Base-by-base conservation (phyloP, 2,888 invertebrate genomes). In the Pandemis cinnamomeana region DNA sequence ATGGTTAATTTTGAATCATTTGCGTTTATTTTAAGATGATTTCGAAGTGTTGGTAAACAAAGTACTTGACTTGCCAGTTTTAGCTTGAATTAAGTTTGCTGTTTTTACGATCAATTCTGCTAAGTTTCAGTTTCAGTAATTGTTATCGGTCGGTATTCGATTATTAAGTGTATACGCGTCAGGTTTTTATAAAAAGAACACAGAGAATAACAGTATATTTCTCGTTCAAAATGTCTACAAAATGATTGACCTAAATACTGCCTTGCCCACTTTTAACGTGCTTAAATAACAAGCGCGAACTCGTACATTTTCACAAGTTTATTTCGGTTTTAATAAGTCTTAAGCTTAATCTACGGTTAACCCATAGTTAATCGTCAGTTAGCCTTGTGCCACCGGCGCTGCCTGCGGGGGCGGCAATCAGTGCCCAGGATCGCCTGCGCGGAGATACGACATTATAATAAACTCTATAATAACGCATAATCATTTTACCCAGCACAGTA, bases 341-440 rank as follows among this genome's bases (percentile, higher is more conserved):
- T 36, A 36, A 36, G 27, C 27, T n/a, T 27, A 58, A 58, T 27
- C 58, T 3, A 27, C 27, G 11, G 58, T 58, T 58, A 58, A 27
- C 5, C 58, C 20, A 5, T 27, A 46, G 11, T 48, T 27, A 64
- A 48, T 8, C 51, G 4, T 13, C 20, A 6, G 66, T 53, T 67
- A 46, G n/a, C 36, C 15, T 5, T 6, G 63, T 71, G 46, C 70
- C 27, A 73, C 67, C 72, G 44, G 75, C 55, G 71, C 51, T 44
- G 74, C 68, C 74, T 15, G 75, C 75, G 70, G 75, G 72, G 75
- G 75, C 74, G 72, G 72, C 75, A 72, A 77, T 77, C 77, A 58
- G 67, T 69, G 60, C 66, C 64, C 67, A 69, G 69, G 75, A 76
- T 75, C 76, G 74, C 60, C 76, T 64, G 64, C 67, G 67, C 58